Conservation (phyloP, 2,113 vertebrate species). For the Scartelaos histophorus region DNA sequence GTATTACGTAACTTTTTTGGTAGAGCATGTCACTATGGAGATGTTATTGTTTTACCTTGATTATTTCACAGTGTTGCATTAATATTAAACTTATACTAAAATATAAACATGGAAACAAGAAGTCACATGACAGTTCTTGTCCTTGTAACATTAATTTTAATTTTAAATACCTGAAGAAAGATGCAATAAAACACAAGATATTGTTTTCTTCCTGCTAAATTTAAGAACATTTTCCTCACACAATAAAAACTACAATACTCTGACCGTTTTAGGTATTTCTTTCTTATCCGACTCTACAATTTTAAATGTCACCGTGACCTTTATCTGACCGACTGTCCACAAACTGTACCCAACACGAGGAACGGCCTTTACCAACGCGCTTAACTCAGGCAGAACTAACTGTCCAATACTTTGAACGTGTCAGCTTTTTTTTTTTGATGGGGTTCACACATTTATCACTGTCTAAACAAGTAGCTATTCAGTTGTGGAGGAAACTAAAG, state of each 20-base stretch:
- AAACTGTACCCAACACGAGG: slow-evolving; percentile 5
- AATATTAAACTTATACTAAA: too few species aligned
- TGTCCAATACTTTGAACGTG: too few species aligned
- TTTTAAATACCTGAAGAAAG: not conserved
- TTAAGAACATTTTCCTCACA: not conserved
- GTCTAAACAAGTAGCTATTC: slow-evolving; percentile 38
- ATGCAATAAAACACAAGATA: not conserved
- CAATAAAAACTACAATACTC: slow-evolving; percentile 6
- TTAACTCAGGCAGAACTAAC: not conserved
- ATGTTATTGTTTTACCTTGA: too few species aligned
- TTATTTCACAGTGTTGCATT: too few species aligned
- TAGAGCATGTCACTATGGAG: too few species aligned
- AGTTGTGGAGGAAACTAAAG: slow-evolving; percentile 20
- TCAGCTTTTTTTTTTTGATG: slow-evolving; percentile 15
- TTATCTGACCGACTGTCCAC: slow-evolving; percentile 34
- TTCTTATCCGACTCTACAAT: slow-evolving; percentile 22
- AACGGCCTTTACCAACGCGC: not conserved
- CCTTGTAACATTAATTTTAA: too few species aligned
- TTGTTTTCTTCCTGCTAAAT: not conserved
- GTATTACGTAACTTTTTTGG: too few species aligned
- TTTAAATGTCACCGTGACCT: slow-evolving; percentile 60
- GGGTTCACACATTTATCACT: slow-evolving; percentile 52
- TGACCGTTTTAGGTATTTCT: slow-evolving; percentile 2
- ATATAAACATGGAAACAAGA: too few species aligned
- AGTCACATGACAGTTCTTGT: too few species aligned